phyloP scores from a whole-genome alignment of 2,888 invertebrate genomes.

The Nasonovia ribisnigri region DNA sequence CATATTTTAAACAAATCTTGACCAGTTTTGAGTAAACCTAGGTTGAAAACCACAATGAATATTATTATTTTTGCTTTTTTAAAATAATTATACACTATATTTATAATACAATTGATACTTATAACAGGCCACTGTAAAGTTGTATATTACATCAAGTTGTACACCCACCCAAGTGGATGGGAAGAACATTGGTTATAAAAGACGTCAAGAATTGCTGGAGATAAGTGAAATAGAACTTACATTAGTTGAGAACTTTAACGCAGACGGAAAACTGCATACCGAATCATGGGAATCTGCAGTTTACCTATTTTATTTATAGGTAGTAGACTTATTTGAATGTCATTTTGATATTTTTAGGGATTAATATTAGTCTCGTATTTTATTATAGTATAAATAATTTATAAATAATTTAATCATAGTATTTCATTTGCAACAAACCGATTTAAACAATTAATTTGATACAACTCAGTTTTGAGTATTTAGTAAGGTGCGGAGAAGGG shows the following conservation, averaged over 20 bases:
- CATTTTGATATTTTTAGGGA: not conserved
- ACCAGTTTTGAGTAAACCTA: not conserved
- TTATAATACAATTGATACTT: not conserved
- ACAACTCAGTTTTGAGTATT: not conserved
- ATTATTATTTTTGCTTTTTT: not conserved
- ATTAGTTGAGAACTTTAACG: not conserved
- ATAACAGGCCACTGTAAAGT: not conserved
- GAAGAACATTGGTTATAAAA: not conserved
- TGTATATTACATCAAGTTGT: not conserved
- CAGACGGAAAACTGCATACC: not conserved
- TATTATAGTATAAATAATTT: not conserved
- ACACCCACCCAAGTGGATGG: too few relatives aligned
- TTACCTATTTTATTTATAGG: too few relatives aligned
- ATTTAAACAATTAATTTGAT: not conserved
- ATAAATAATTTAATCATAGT: not conserved
- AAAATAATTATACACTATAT: not conserved
- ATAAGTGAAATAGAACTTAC: too few relatives aligned
- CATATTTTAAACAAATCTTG: not conserved
- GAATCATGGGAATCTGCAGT: too few relatives aligned
- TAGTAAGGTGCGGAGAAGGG: not conserved
- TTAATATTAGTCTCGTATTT: not conserved
- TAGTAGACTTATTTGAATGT: not conserved
- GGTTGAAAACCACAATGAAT: not conserved
- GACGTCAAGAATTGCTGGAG: too few relatives aligned
- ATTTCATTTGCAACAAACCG: too few relatives aligned